Evolutionary conservation across 2,797 vertebrate species (phyloP), one percentile per base, ranked within the genome.

Genomic region (Poeciliopsis infans): DNA sequence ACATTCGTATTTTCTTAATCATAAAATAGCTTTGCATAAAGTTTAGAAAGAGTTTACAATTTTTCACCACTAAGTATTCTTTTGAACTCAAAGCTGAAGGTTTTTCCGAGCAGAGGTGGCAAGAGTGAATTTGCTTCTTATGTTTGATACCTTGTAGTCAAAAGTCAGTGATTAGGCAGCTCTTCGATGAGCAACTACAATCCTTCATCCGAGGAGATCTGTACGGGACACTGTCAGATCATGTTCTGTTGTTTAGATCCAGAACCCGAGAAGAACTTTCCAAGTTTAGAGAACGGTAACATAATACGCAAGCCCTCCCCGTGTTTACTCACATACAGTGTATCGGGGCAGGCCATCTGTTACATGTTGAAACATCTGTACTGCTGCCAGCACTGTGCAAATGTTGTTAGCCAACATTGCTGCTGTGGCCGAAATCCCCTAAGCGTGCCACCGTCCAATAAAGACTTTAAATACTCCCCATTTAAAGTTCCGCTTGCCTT

Each of bases 61-160:
- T 93, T 93, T 93, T 94, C 87, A 94, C 82, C 81, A 77, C 88
- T 93, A 93, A 92, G 94, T 94, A 92, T 93, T 92, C 86, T 84
- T 92, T 84, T 81, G 70, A 51, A 90, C 76, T 75, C 74, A 41
- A 28, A 76, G 66, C 76, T 83, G 81, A 91, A 81, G 91, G 91
- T 92, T 88, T 90, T 93, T 95, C 92, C 91, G 89, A 81, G 81
- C 87, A 55, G 75, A 82, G 41, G 83, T 81, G 82, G 57, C 84
- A 83, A 72, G 87, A 87, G 83, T 91, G 92, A 87, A 93, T 92
- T 86, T 85, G 71, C 79, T 25, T 90, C 83, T 91, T 79, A 86
- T 93, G 93, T 92, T 83, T 95, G 85, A 90, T 79, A 82, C 83
- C 59, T 51, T 18, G 16, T 83, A 85, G 88, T 91, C 82, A 85